Evolutionary conservation across 2,113 vertebrate species (phyloP).

Genomic region (Pteronura brasiliensis): DNA sequence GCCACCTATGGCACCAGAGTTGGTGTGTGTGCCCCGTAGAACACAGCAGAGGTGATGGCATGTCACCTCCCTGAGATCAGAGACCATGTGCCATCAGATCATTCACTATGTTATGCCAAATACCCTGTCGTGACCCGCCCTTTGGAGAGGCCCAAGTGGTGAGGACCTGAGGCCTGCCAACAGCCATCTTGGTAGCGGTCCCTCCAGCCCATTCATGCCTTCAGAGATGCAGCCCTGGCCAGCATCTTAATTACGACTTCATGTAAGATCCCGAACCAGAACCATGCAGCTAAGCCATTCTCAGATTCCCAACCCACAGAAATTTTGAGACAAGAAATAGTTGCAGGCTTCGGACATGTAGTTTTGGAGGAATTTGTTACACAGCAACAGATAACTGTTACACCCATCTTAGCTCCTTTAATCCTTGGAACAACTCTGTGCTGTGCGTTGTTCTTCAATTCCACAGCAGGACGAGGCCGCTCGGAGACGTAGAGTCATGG

Average conservation of each 20-base stretch:
- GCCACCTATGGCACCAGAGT: fast-evolving
- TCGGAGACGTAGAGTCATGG: fast-evolving
- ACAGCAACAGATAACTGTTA: neutral
- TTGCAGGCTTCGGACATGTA: neutral
- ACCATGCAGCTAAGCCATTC: neutral
- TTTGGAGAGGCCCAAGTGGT: too few relatives aligned
- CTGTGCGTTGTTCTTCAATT: neutral
- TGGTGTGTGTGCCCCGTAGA: neutral
- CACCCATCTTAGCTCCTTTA: fast-evolving
- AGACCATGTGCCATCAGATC: fast-evolving
- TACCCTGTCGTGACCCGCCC: neutral
- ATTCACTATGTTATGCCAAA: neutral
- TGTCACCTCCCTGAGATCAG: neutral
- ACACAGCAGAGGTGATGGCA: neutral
- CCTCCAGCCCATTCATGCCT: too few relatives aligned
- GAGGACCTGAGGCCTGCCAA: neutral
- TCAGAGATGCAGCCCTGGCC: fast-evolving
- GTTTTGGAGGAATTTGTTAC: neutral
- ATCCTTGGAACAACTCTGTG: neutral
- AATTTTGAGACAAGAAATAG: neutral
- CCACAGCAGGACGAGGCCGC: neutral
- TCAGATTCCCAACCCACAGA: neutral
- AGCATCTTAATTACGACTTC: too few relatives aligned
- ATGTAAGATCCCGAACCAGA: neutral
- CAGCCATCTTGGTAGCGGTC: neutral